These are phyloP conservation scores for Standfussiana lucernea DNA, from an alignment of 2,888 invertebrate species.

Conservation along the genomic window DNA sequence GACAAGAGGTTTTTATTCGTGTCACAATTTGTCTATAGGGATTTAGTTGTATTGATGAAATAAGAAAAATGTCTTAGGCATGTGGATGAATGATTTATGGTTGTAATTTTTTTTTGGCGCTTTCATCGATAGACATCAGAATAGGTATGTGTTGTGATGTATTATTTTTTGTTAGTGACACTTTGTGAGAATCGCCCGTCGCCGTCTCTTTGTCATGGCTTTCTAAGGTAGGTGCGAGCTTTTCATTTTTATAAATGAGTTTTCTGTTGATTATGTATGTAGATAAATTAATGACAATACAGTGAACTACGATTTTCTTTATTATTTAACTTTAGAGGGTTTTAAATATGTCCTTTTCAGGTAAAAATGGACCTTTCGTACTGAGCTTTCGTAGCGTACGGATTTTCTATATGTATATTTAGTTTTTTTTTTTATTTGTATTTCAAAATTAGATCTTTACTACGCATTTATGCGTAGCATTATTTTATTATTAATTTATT, in stretches of 20 bases:
- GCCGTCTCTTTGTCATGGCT: constrained; percentile 23
- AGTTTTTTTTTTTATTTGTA: no score
- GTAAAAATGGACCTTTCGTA: no score
- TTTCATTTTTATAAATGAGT: constrained; percentile 1
- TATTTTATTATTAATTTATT: no score
- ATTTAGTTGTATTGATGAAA: constrained; percentile 47
- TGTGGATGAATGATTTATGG: constrained; percentile 37
- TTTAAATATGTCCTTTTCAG: no score
- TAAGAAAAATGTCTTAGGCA: constrained; percentile 20
- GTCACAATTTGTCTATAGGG: constrained; percentile 53
- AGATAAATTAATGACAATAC: no score
- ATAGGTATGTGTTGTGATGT: constrained; percentile 13
- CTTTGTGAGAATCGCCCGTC: constrained; percentile 19
- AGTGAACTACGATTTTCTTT: no score
- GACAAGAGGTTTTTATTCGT: constrained; percentile 22
- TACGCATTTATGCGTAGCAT: no score
- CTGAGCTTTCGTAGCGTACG: no score
- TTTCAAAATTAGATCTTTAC: no score
- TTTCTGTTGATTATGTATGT: no score
- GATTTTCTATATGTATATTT: no score
- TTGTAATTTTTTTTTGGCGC: constrained; percentile 2
- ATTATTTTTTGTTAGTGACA: constrained; percentile 34
- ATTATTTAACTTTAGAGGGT: no score
- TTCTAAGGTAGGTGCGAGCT: constrained; percentile 2
- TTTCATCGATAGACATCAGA: background rate